Evolutionary conservation across 2,797 vertebrate genomes (phyloP), one percentile per base, ranked within the genome.

Genomic region (Acridotheres tristis): DNA sequence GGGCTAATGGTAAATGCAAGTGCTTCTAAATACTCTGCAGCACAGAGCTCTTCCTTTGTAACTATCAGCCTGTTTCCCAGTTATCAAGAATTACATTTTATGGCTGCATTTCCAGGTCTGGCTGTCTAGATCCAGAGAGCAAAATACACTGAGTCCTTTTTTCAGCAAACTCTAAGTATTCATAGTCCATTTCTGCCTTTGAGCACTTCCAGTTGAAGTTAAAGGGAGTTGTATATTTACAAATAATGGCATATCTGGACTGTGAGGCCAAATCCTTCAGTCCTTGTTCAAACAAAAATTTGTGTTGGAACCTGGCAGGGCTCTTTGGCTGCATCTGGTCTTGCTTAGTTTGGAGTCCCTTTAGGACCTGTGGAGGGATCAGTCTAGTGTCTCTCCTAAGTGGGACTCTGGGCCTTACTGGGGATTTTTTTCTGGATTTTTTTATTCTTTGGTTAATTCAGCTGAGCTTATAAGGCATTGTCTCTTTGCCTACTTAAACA

Each of bases 21-120:
- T 1, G 9, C 79, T 96, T 95, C 76, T 62, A 95, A 96, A 84
- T 61, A 21, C 47, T 81, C 58, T 13, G 5, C 77, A 76, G 42
- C 79, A 66, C 48, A 30, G 13, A 87, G 74, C 7, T 42, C 91
- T 90, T 74, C 83, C 91, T 81, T 90, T 65, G 2, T 14, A 51
- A 94, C 55, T 19, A 77, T 80, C 75, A 47, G 47, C 34, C 89
- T 94, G 88, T 95, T 96, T 90, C 80, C 43, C 69, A 16, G 69
- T 90, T 92, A 88, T 93, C 92, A 90, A 47, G 73, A 84, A 34
- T 61, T 79, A 65, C 38, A 27, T 81, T 95, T 95, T 82, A 87
- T 78, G 66, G 55, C 72, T 76, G 1, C 48, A 59, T 85, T 95
- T 92, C 65, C 88, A 92, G 61, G 30, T 68, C 85, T 94, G 88